Percentiles rank a stretch among this genome's conserved stretches.
Evolutionary conservation across 2,888 invertebrate species (phyloP).

Genomic region (Platerodrilus igneus): DNA sequence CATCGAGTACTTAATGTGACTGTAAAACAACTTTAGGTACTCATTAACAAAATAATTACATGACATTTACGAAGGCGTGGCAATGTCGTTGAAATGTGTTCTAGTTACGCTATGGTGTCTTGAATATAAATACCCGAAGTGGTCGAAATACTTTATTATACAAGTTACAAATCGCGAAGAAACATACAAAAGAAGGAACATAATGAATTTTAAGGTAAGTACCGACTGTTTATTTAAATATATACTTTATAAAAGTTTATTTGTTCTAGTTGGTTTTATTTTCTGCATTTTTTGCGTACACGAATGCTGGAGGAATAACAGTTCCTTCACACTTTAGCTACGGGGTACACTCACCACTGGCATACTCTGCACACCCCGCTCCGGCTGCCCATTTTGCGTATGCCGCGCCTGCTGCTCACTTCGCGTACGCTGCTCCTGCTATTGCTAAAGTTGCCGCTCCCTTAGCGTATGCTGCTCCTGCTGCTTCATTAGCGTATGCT

Average conservation of each 20-base stretch:
- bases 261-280: too few relatives aligned
- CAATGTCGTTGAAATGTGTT: slow-evolving; percentile 12
- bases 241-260: too few relatives aligned
- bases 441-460: slow-evolving; percentile 24
- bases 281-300: too few relatives aligned
- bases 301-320: too few relatives aligned
- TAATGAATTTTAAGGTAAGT: slow-evolving; percentile 20
- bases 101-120: slow-evolving; percentile 3
- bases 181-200: slow-evolving; percentile 5
- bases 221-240: not conserved
- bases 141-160: slow-evolving; percentile 6
- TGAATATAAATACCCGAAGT: slow-evolving; percentile 11
- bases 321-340: too few relatives aligned
- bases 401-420: slow-evolving; percentile 14
- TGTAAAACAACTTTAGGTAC: too few relatives aligned
- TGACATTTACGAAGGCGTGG: too few relatives aligned
- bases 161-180: slow-evolving; percentile 5
- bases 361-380: slow-evolving; percentile 20
- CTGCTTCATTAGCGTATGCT: slow-evolving; percentile 11
- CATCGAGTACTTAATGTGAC: too few relatives aligned
- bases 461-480: slow-evolving; percentile 28
- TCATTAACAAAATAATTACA: too few relatives aligned
- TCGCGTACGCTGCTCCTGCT: slow-evolving; percentile 21
- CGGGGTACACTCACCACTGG: not conserved
- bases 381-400: slow-evolving; percentile 38